These are phyloP conservation scores for Hylomyscus alleni DNA, from an alignment of 2,797 vertebrate genomes.

Conservation along the genomic window DNA sequence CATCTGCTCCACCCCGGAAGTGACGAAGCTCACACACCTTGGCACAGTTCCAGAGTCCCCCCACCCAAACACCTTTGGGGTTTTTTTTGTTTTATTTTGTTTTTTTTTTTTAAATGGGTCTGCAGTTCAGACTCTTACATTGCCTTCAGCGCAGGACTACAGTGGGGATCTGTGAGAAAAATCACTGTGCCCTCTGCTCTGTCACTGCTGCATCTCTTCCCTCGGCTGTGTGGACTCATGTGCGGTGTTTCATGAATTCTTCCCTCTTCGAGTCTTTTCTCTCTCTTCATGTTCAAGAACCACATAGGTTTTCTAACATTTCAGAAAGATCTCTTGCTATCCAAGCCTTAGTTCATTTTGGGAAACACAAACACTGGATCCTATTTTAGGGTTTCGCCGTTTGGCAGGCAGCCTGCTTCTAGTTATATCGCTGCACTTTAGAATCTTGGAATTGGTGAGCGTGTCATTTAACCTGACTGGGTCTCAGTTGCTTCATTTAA, in stretches of 20 bases:
- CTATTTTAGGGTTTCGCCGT: not conserved
- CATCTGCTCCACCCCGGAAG: not conserved
- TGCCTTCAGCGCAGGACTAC: not conserved
- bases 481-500: constrained; percentile 14
- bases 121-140: not conserved
- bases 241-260: not conserved
- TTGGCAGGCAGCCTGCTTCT: not conserved
- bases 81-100: no score
- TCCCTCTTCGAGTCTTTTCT: not conserved
- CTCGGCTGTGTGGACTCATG: not conserved
- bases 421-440: not conserved
- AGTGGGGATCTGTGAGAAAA: not conserved
- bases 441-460: not conserved
- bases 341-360: constrained; percentile 45
- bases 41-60: not conserved
- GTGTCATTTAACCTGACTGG: constrained; percentile 6
- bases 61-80: no score
- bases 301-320: not conserved
- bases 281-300: not conserved
- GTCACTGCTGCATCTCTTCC: not conserved
- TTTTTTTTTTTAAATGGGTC: not conserved
- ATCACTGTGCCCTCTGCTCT: no score
- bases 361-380: constrained; percentile 31
- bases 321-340: constrained; percentile 14
- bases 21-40: not conserved